These are phyloP conservation scores for Euphydryas editha DNA, from an alignment of 2,888 invertebrate genomes.

Conservation along the genomic window DNA sequence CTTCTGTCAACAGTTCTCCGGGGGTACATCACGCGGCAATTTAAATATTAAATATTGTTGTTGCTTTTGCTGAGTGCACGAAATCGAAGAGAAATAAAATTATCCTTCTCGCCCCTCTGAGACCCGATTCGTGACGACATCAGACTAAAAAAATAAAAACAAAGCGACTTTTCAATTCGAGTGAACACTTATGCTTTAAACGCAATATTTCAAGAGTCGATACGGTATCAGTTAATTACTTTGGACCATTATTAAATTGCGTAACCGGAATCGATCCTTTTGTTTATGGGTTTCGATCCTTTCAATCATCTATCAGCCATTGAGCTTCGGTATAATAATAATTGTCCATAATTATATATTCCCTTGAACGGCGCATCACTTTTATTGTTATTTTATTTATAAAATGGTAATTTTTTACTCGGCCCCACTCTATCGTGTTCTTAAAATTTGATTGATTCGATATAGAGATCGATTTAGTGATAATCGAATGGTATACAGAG, in stretches of 20 bases:
- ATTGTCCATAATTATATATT: constrained; percentile 84
- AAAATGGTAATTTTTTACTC: constrained; percentile 82
- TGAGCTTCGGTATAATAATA: constrained; percentile 82
- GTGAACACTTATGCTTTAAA: constrained; percentile 47
- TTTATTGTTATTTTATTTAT: constrained; percentile 85
- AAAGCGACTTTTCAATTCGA: constrained; percentile 50
- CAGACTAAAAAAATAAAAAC: constrained; percentile 54
- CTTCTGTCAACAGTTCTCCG: constrained; percentile 37
- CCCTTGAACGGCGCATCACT: constrained; percentile 80
- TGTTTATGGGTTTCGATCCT: constrained; percentile 82
- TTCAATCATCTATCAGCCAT: constrained; percentile 83
- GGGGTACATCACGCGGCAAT: constrained; percentile 68
- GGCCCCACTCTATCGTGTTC: constrained; percentile 78
- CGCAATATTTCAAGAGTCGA: constrained; percentile 54
- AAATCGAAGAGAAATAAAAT: constrained; percentile 82
- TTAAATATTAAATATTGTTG: constrained; percentile 83
- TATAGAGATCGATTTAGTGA: constrained; percentile 81
- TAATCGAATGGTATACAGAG: constrained; percentile 76
- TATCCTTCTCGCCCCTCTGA: constrained; percentile 63
- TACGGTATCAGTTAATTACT: constrained; percentile 76
- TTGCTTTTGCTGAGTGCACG: constrained; percentile 79
- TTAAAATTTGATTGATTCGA: constrained; percentile 84
- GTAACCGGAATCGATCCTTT: constrained; percentile 81
- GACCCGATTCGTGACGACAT: constrained; percentile 62
- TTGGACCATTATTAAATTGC: constrained; percentile 77